These are phyloP conservation scores for Rhodeus uyekii DNA, from an alignment of 2,797 vertebrate species.

Conservation along the genomic window DNA sequence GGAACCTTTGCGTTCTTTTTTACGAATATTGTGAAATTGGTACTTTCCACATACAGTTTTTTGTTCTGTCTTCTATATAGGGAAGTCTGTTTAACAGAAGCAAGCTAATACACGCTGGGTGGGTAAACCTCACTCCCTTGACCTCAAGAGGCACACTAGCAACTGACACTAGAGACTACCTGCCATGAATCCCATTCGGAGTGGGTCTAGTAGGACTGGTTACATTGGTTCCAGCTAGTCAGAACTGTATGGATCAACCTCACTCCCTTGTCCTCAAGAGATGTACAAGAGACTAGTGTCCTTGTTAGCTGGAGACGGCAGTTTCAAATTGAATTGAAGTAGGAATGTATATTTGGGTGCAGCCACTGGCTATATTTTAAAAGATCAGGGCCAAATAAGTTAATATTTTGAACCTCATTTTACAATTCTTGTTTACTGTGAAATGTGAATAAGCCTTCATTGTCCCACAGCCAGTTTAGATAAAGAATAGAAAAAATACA, in stretches of 20 bases:
- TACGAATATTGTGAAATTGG: too few relatives aligned
- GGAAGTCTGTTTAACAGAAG: background rate
- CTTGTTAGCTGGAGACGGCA: background rate
- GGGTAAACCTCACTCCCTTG: background rate
- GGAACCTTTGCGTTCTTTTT: too few relatives aligned
- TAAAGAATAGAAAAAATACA: background rate
- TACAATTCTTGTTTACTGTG: background rate
- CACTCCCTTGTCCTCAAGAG: background rate
- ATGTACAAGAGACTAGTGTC: background rate
- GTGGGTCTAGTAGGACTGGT: background rate
- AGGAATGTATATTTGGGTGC: background rate
- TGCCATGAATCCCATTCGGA: accelerated
- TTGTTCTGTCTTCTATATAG: background rate
- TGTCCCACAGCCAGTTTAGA: background rate
- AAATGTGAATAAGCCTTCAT: background rate
- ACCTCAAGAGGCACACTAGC: background rate
- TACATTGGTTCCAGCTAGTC: background rate
- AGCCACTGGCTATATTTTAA: background rate
- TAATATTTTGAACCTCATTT: background rate
- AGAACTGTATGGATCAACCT: background rate
- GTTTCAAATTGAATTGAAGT: background rate
- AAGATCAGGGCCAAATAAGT: background rate
- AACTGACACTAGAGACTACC: background rate
- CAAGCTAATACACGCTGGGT: background rate
- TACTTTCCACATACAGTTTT: too few relatives aligned